Evolutionary conservation across 2,888 invertebrate species (phyloP), one percentile per base, ranked within the genome.

Genomic region (Synergus gifuensis): DNA sequence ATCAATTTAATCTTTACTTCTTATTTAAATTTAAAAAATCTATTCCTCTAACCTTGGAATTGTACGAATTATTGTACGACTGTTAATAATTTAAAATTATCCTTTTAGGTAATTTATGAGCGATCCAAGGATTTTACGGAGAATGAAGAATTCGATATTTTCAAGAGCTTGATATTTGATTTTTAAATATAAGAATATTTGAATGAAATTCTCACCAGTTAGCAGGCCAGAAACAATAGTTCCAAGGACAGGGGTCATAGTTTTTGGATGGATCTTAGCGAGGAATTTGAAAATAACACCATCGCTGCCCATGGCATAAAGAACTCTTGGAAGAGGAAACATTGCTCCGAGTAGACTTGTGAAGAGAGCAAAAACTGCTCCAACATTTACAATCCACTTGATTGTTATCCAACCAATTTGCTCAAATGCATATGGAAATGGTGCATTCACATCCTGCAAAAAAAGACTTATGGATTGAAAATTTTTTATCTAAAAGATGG

Each of bases 261-360:
- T 97, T 88, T 93, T 94, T 0, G 94, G 92, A 90, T 96, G 94
- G 16, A 98, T 96, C 28, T 91, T 94, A 0, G 97, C 94, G 7
- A 98, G 92, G 2, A 93, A 93, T 60, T 95, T 94, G 93, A 97
- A 98, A 44, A 98, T 93, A 14, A 98, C 94, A 0, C 98, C 98
- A 89, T 98, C 98, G 58, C 95, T 95, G 8, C 96, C 96, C 98
- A 98, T 98, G 49, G 98, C 97, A 89, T 98, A 98, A 18, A 98
- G 93, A 54, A 98, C 95, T 14, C 98, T 93, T 0, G 98, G 98
- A 81, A 98, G 92, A 0, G 98, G 97, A 92, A 97, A 98, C 95
- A 98, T 97, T 54, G 96, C 96, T 0, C 98, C 98, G 60, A 98
- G 93, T 78, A 98, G 93, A 86, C 96, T 97, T 1, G 98, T 98